Evolutionary conservation across 2,888 invertebrate genomes (phyloP), one percentile per base, ranked within the genome.

Genomic region (Quadroppia sp.): DNA sequence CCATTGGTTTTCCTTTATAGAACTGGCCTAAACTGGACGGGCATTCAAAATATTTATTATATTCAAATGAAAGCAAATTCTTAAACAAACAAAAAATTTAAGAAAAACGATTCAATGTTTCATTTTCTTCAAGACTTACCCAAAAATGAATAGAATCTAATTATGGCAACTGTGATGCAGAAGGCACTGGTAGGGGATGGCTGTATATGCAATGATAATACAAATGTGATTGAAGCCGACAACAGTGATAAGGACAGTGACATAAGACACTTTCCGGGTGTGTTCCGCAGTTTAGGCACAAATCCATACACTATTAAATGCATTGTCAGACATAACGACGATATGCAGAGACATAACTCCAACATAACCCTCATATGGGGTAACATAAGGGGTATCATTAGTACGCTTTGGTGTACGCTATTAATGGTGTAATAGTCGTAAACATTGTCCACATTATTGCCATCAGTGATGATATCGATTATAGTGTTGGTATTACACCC

Each of bases 161-260:
- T 64, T 17, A 64, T n/a, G n/a, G 36, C 64, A n/a, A 36, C 20
- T 1, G 64, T 11, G 1, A 64, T 40, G 13, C 64, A 64, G 2
- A 36, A 7, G 20, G n/a, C 1, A 25, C 40, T 36, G 20, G 17
- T 36, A 6, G 64, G 64, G 4, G 32, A 32, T 4, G 40, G 36
- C 20, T 64, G 15, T 30, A 64, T 64, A 20, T 64, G 64, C 2
- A 64, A n/a, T 17, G 64, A 64, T 36, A 64, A 7, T 2, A 64
- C 20, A 40, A 36, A 64, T 11, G 30, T 36, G 2, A 64, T 36
- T n/a, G 40, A n/a, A 1, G 84, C 85, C 15, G 82, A 77, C 71
- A 86, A 80, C n/a, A 86, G 80, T 0, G 85, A 81, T 30, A 83
- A 78, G 69, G 83, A 83, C 13, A 86, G 80, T n/a, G 84, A 83